Percentiles rank a stretch among this genome's conserved stretches.
Evolutionary conservation across 2,113 vertebrate species (phyloP).

Genomic region (Oenanthe oenanthe): DNA sequence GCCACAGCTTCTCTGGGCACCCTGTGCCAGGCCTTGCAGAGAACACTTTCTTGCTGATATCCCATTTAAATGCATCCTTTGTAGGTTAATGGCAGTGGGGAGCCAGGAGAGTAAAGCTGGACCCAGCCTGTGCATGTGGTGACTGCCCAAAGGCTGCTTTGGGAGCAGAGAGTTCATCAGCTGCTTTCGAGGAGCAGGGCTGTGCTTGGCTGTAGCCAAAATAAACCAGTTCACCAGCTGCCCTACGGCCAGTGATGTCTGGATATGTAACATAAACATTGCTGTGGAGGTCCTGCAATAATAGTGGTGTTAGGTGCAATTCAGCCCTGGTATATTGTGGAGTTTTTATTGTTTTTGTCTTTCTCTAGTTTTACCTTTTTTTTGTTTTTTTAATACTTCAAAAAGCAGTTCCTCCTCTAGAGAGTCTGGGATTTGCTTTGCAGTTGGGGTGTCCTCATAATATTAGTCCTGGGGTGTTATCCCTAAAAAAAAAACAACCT

Average conservation of each 20-base stretch:
- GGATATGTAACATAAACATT: not conserved
- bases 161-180: not conserved
- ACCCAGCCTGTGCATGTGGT: accelerated
- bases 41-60: not conserved
- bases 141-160: not conserved
- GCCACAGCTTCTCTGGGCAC: accelerated
- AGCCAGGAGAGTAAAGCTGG: not conserved
- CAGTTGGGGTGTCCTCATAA: not conserved
- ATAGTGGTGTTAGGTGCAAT: not conserved
- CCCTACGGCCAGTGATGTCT: not conserved
- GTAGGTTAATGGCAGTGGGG: too few relatives aligned
- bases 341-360: accelerated
- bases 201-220: not conserved
- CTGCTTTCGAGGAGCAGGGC: not conserved
- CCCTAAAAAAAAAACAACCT: not conserved
- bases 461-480: not conserved
- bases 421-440: not conserved
- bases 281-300: not conserved
- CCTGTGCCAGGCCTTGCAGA: not conserved
- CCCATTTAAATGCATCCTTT: too few relatives aligned
- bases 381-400: not conserved
- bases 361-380: not conserved
- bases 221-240: not conserved
- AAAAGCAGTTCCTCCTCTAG: accelerated
- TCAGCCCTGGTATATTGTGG: accelerated